Percentiles rank a stretch among this genome's conserved stretches.
These are phyloP conservation scores for Ridgeia piscesae DNA, from an alignment of 1,140 invertebrate species.

Conservation along the genomic window DNA sequence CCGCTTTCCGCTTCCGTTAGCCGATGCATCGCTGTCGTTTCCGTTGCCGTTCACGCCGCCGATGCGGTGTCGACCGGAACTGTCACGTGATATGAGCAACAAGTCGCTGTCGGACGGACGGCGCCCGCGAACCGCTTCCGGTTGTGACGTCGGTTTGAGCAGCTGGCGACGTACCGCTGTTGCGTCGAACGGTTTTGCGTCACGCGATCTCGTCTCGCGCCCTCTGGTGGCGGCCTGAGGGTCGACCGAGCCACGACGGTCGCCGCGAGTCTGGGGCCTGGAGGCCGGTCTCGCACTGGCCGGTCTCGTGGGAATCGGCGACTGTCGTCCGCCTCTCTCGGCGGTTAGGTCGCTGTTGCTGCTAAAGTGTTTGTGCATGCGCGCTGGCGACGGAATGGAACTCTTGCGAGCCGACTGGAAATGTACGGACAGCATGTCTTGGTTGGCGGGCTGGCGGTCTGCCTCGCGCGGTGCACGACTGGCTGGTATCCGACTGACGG, in stretches of 20 bases:
- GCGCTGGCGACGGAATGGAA: neutral
- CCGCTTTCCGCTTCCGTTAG: neutral
- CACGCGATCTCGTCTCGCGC: neutral
- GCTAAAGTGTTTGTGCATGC: neutral
- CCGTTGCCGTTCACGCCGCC: slow-evolving; percentile 5
- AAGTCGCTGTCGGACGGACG: neutral
- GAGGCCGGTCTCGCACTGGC: neutral
- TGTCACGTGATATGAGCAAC: slow-evolving; percentile 6
- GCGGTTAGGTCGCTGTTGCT: neutral
- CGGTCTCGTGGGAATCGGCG: neutral
- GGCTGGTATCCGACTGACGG: neutral
- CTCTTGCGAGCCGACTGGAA: neutral
- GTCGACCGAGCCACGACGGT: neutral
- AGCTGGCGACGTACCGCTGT: neutral
- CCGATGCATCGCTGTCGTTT: neutral
- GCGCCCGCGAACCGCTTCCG: neutral
- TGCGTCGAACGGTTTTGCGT: neutral
- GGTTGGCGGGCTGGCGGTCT: neutral
- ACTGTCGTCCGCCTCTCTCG: neutral
- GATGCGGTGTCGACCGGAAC: neutral
- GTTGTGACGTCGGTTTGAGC: neutral
- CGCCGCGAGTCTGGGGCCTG: neutral
- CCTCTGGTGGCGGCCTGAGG: neutral
- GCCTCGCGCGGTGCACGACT: neutral
- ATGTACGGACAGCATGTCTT: neutral